Base-by-base conservation (phyloP, 2,113 vertebrate genomes). In the Channa maculata region DNA sequence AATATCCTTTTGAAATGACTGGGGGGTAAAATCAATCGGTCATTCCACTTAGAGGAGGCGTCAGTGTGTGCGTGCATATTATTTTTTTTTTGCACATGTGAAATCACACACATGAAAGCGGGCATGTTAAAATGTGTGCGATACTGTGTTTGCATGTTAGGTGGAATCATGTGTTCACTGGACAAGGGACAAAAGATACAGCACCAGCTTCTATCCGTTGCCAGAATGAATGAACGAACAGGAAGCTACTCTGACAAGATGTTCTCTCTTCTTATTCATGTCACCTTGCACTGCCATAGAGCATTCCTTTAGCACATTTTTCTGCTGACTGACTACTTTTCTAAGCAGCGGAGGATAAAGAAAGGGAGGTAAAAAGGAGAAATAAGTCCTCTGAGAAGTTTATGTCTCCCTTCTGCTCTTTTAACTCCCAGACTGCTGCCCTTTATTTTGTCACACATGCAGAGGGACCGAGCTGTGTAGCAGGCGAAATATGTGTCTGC, bases 271-370 rank as follows among this genome's bases (percentile, higher is more conserved):
- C 77, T 80, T 67, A 52, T 60, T 85, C 48, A 55, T 71, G 54
- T 85, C 71, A 70, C 68, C 49, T 77, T 78, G 41, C 58, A 53
- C 49, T 15, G 67, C 76, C 71, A 81, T 69, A 79, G 79, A 90
- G 58, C 45, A 73, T 65, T 78, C 59, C 84, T 14, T 10, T 3
- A 11, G 14, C 68, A 79, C 3, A 24, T 71, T 78, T 24, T 90
- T 90, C 71, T 92, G 92, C 92, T 92, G 89, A 93, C 82, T 75
- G 71, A 68, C 54, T 82, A 39, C 67, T 90, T 91, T 76, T 72
- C 65, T 79, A 37, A 75, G 53, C 77, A 49, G 62, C 43, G 43
- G 50, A n/a, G 68, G 46, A 82, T 52, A 64, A 33, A 75, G 79
- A 62, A 68, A 13, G 43, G 37, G 15, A 15, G 4, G 10, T 24